Percentiles rank a stretch among this genome's conserved stretches.
Evolutionary conservation across 2,888 invertebrate genomes (phyloP).

Genomic region (Apantesis nais): DNA sequence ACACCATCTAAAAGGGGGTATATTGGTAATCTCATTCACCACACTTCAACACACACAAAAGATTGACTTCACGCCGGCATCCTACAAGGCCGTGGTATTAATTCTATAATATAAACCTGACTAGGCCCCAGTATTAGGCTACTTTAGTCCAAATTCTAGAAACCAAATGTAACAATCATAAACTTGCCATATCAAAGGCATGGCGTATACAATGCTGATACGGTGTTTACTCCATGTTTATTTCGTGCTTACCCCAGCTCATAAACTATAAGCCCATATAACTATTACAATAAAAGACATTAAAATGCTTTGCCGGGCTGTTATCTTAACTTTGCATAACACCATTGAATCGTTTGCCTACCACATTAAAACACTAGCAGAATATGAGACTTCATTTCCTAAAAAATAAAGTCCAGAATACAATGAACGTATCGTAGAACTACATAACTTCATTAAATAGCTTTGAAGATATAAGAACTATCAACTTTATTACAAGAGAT

Average conservation of each 20-base stretch:
- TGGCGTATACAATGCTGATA: conserved; percentile 6
- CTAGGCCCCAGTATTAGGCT: neutral
- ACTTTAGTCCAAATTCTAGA: neutral
- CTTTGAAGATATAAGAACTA: neutral
- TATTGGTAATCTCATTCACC: too few species aligned
- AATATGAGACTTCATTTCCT: conserved; percentile 15
- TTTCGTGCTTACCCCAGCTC: conserved; percentile 16
- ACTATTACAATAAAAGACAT: conserved; percentile 44
- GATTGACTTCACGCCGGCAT: neutral
- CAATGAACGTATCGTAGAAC: conserved; percentile 7
- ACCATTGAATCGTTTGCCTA: conserved; percentile 40
- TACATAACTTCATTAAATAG: conserved; percentile 36
- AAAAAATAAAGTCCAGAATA: conserved; percentile 10
- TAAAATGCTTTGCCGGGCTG: conserved; percentile 41
- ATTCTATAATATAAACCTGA: neutral
- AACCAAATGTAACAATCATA: neutral
- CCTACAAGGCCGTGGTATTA: too few species aligned
- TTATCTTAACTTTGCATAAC: conserved; percentile 44
- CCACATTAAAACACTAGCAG: neutral
- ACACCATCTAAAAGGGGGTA: too few species aligned
- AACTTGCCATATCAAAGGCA: conserved; percentile 11
- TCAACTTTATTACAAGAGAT: neutral
- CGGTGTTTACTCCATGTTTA: conserved; percentile 13
- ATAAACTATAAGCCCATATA: conserved; percentile 36
- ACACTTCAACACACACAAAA: neutral